phyloP scores from a whole-genome alignment of 2,113 vertebrate species.

The Dipodomys ordii region DNA sequence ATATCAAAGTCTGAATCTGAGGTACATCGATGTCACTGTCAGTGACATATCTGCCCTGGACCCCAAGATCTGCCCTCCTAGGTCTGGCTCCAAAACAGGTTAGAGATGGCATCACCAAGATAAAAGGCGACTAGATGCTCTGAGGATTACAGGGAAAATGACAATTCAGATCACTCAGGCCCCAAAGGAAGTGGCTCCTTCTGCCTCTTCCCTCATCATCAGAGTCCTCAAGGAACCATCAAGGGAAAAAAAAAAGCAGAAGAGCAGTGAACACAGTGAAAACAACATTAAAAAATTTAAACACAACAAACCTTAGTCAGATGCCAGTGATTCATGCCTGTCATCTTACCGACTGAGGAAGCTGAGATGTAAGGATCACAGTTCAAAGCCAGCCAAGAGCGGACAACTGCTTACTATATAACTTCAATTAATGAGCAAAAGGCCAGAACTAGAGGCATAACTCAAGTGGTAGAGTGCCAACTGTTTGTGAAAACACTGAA shows the following conservation, averaged over 20 bases:
- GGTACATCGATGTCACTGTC: not conserved
- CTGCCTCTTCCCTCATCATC: not conserved
- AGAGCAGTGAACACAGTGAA: not conserved
- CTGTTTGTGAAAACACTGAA: no score
- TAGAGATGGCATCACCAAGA: not conserved
- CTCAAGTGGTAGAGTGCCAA: no score
- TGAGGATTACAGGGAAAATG: not conserved
- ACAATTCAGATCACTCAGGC: not conserved
- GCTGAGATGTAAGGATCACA: no score
- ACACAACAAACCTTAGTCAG: no score
- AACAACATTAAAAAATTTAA: not conserved
- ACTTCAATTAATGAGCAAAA: no score
- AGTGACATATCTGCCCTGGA: not conserved
- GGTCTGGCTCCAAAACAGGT: not conserved
- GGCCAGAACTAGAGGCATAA: no score
- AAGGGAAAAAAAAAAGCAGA: not conserved
- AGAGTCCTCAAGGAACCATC: not conserved
- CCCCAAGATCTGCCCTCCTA: not conserved
- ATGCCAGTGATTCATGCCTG: no score
- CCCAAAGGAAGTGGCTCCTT: not conserved
- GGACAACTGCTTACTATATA: no score
- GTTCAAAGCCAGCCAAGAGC: no score
- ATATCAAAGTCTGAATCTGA: not conserved
- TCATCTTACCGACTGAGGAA: no score
- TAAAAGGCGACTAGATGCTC: not conserved